Conservation (phyloP, 35 echinoderm and acorn worm genomes). For the Acanthaster planci region DNA sequence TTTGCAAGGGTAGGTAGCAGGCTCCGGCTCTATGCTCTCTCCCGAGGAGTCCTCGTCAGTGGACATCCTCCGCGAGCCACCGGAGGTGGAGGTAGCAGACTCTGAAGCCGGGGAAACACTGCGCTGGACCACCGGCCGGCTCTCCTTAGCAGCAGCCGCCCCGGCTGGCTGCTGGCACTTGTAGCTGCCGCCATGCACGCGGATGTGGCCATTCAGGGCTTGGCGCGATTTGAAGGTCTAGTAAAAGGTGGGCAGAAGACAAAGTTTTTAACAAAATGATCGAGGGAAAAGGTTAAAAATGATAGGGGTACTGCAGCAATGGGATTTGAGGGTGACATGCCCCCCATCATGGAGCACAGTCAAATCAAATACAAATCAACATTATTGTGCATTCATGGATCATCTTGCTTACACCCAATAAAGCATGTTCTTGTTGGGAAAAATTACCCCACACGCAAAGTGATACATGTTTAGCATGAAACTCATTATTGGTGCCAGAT, state of each 20-base stretch:
- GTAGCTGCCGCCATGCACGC: constrained; percentile 91
- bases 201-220: constrained; percentile 94
- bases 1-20: constrained; percentile 62
- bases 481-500: too few species aligned
- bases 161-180: constrained; percentile 52
- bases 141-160: constrained; percentile 7
- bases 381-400: too few species aligned
- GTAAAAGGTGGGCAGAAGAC: not conserved
- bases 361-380: too few species aligned
- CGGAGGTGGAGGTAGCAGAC: not conserved
- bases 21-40: constrained; percentile 36
- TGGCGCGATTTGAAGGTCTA: constrained; percentile 95
- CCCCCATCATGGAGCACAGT: too few species aligned
- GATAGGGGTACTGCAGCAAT: too few species aligned
- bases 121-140: not conserved
- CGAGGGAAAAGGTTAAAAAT: too few species aligned
- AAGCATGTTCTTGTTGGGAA: too few species aligned
- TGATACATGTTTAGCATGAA: too few species aligned
- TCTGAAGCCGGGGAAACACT: constrained; percentile 10
- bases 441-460: too few species aligned
- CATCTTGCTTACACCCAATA: too few species aligned
- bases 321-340: too few species aligned
- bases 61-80: not conserved
- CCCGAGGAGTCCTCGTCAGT: constrained; percentile 41
- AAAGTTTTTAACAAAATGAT: not conserved